Evolutionary conservation across 2,797 vertebrate species (phyloP).

Genomic region (Bradypodion pumilum): DNA sequence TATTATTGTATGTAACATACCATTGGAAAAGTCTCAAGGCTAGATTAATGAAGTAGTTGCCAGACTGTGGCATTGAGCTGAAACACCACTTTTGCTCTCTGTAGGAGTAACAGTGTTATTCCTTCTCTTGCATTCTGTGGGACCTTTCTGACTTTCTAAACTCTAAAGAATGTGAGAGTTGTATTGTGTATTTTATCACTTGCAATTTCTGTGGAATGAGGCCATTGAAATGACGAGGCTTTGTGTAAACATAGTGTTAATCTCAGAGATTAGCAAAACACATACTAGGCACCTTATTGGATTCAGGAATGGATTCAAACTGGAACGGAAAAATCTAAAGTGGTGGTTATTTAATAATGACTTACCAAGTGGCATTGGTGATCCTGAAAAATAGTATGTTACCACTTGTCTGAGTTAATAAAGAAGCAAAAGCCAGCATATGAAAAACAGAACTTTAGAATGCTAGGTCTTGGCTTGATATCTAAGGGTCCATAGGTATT

Average conservation of each 20-base stretch:
- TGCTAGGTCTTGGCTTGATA: not conserved
- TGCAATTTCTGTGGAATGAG: not conserved
- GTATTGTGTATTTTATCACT: not conserved
- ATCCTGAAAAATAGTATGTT: no score
- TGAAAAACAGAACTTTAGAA: not conserved
- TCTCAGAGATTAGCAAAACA: not conserved
- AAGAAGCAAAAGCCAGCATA: not conserved
- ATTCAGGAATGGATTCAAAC: not conserved
- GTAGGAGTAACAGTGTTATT: conserved; percentile 21
- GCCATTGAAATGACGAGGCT: not conserved
- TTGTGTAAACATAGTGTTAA: not conserved
- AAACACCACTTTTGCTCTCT: conserved; percentile 6
- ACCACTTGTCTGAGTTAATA: not conserved
- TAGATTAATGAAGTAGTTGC: not conserved
- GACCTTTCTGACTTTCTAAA: not conserved
- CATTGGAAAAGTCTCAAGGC: not conserved
- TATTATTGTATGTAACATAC: not conserved
- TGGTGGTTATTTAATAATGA: not conserved
- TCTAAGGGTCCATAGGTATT: not conserved
- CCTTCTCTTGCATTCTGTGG: not conserved
- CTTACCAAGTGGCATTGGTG: no score
- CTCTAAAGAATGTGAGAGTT: not conserved
- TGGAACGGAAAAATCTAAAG: not conserved
- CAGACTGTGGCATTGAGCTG: not conserved
- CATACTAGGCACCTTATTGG: not conserved